These are phyloP conservation scores for Drosophila kepulauana DNA, from an alignment of 1,140 invertebrate genomes.

Conservation along the genomic window DNA sequence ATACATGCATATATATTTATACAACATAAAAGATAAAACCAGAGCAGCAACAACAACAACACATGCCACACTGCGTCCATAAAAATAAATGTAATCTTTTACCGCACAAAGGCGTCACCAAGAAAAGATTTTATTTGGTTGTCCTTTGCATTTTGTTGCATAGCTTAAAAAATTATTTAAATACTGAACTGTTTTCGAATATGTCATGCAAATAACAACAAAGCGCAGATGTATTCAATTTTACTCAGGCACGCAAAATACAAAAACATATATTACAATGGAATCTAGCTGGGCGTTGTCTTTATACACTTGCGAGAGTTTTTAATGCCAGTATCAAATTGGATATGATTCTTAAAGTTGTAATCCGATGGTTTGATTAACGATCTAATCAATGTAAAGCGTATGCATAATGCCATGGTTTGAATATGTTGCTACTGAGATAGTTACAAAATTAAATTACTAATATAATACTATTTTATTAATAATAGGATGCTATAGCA, in stretches of 20 bases:
- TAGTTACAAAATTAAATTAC: too few species aligned
- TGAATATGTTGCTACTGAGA: too few species aligned
- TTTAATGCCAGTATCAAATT: not conserved
- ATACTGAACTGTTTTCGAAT: slow-evolving; percentile 31
- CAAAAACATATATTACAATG: slow-evolving; percentile 17
- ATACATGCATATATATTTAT: slow-evolving; percentile 68
- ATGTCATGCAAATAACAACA: slow-evolving; percentile 3
- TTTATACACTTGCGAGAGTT: slow-evolving; percentile 18
- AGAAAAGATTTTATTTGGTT: slow-evolving; percentile 14
- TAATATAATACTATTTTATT: too few species aligned
- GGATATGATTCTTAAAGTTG: too few species aligned
- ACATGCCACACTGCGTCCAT: slow-evolving; percentile 36
- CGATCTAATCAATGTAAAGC: not conserved
- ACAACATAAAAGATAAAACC: slow-evolving; percentile 41
- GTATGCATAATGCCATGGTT: too few species aligned
- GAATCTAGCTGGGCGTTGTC: slow-evolving; percentile 27
- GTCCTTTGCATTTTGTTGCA: slow-evolving; percentile 25
- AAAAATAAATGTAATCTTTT: slow-evolving; percentile 18
- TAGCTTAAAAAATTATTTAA: slow-evolving; percentile 19
- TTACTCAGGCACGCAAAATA: slow-evolving; percentile 17
- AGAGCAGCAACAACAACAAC: slow-evolving; percentile 26
- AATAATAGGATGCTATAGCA: not conserved
- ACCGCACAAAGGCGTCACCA: not conserved
- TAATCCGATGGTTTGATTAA: not conserved
- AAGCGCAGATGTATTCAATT: slow-evolving; percentile 12